Evolutionary conservation across 1,140 invertebrate genomes (phyloP), one percentile per base, ranked within the genome.

Genomic region (Panulirus ornatus): DNA sequence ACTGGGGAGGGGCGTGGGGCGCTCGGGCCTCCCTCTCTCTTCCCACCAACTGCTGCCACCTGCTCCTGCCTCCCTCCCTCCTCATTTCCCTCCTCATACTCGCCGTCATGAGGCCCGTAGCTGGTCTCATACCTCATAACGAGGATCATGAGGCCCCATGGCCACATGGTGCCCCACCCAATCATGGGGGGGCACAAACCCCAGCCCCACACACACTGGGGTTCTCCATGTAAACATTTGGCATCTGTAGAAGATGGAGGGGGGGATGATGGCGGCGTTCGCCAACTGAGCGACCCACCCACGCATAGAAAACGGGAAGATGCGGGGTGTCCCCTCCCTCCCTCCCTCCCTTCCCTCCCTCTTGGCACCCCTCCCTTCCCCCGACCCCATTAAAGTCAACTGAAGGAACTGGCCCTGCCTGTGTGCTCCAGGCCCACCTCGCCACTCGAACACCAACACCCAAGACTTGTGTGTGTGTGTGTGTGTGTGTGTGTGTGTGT

Each of bases 271-370:
- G 27, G 66, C 71, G 66, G 71, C 54, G 84, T 36, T 85, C n/a
- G 54, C 84, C 76, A 79, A 85, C 84, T 51, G 84, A 66, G 16
- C 11, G n/a, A 40, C 81, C 19, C 8, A 22, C 14, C 22, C 81
- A 30, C 36, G n/a, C 84, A 85, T 75, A 85, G 84, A 85, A 85
- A 85, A 85, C 84, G 84, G 71, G 70, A 85, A 73, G 84, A 85
- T 85, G 66, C 84, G 70, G 84, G 84, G n/a, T 27, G 27, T 19
- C 75, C 16, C 36, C 42, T 34, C 34, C 73, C 34, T 40, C 38
- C 73, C 22, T 34, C 30, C 63, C 30, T 36, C 19, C 75, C 36
- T 36, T 27, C 75, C 40, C 73, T 36, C 34, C 40, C 73, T 78
- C 36, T 22, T 19, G 5, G 5, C 22, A 3, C 3, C 71, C 36